phyloP scores from a whole-genome alignment of 2,888 invertebrate species.

The Sisyra terminalis region DNA sequence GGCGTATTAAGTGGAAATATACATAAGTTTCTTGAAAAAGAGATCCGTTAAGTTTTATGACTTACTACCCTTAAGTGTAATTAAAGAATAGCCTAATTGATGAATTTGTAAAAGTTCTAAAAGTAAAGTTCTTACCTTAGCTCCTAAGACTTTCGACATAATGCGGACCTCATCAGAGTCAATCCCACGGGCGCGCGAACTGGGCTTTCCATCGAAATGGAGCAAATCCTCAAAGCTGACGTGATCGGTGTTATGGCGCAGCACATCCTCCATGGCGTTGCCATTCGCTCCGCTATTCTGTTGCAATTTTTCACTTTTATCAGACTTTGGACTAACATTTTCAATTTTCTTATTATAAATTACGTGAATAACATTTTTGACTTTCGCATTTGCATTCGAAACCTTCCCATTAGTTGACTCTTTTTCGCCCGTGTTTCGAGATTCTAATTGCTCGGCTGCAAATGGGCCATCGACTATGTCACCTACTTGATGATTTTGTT shows the following conservation, averaged over 20 bases:
- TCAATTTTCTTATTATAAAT: slow-evolving; percentile 3
- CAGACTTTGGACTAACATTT: neutral
- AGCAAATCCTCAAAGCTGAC: slow-evolving; percentile 84
- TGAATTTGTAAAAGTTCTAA: too few species aligned
- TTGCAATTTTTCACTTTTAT: too few species aligned
- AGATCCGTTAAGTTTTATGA: too few species aligned
- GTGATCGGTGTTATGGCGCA: slow-evolving; percentile 41
- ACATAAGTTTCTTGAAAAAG: neutral
- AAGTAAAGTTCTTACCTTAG: slow-evolving; percentile 48
- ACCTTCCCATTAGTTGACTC: neutral
- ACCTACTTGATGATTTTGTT: slow-evolving; percentile 1
- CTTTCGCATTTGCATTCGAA: neutral
- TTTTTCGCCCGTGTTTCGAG: too few species aligned
- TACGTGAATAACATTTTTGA: slow-evolving; percentile 1
- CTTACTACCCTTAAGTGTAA: too few species aligned
- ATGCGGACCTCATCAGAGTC: slow-evolving; percentile 86
- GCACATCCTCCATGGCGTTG: slow-evolving; percentile 14
- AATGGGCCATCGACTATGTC: slow-evolving; percentile 1
- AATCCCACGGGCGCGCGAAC: slow-evolving; percentile 63
- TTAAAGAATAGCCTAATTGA: too few species aligned
- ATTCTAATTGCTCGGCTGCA: neutral
- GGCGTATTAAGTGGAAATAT: too few species aligned
- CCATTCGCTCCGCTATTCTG: neutral
- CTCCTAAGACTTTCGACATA: slow-evolving; percentile 74
- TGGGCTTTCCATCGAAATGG: slow-evolving; percentile 73